A percentile compares a stretch with the other conserved stretches of the same genome.
These are phyloP conservation scores for Paralvinella palmiformis DNA, from an alignment of 1,140 invertebrate genomes.

Conservation along the genomic window DNA sequence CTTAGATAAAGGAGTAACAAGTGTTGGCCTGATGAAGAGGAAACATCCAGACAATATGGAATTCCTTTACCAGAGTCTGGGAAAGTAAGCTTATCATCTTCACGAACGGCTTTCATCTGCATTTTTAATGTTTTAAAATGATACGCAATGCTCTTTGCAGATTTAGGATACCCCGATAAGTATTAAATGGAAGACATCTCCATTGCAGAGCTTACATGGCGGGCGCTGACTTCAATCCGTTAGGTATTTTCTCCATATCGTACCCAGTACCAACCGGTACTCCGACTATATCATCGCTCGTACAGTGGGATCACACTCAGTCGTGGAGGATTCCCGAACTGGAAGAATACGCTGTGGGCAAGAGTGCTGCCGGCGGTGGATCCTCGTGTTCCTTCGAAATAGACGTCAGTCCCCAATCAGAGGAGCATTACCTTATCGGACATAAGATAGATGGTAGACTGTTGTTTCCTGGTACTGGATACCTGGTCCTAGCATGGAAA, in stretches of 20 bases:
- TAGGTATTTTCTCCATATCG: constrained; percentile 65
- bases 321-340: constrained; percentile 49
- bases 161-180: no score
- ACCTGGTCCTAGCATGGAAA: constrained; percentile 86
- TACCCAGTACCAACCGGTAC: constrained; percentile 85
- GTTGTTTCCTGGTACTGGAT: constrained; percentile 91
- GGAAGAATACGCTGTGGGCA: constrained; percentile 54
- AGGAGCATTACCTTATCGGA: constrained; percentile 70
- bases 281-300: constrained; percentile 73
- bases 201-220: constrained; percentile 55
- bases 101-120: not conserved
- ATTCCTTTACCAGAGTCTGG: not conserved
- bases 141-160: no score
- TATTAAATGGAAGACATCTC: constrained; percentile 61
- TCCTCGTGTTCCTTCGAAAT: constrained; percentile 14
- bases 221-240: constrained; percentile 67
- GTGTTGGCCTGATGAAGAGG: constrained; percentile 72
- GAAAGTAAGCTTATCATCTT: not conserved
- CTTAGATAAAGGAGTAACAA: constrained; percentile 55
- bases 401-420: constrained; percentile 63
- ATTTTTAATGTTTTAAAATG: no score
- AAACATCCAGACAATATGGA: constrained; percentile 57
- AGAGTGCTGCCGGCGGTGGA: constrained; percentile 67
- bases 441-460: constrained; percentile 92
- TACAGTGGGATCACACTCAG: constrained; percentile 83